Base-by-base conservation (phyloP, 2,888 invertebrate genomes). In the Pristionchus mayeri region DNA sequence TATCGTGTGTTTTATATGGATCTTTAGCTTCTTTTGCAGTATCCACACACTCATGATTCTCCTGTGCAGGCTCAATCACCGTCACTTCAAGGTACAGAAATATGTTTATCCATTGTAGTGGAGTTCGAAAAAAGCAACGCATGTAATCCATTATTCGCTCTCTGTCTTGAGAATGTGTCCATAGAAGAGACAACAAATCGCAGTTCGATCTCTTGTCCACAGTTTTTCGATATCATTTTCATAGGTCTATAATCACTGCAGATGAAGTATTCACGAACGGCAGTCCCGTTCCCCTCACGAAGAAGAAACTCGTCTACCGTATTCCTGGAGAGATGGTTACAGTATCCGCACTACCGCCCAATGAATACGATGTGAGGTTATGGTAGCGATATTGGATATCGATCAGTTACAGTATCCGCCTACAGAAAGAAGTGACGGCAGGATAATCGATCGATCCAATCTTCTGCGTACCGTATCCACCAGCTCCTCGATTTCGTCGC, bases 391-490 rank as follows among this genome's bases (percentile, higher is more conserved):
- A 44, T 44, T 13, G 44, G 13, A 9, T 44, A 44, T 44, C 44
- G 44, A 9, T 44, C 44, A 44, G 0, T 48, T 76, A 76, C 76
- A 76, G 76, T 76, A 76, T n/a, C 76, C 76, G 0, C 76, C 76
- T 6, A 27, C 48, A 3, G 76, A 76, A 16, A n/a, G 48, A 0
- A 13, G 34, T 0, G 76, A 27, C 27, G 48, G 11, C 0, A 44
- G 76, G 3, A 27, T 48, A 0, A 24, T 76, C 44, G 76, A 76
- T 50, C 48, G 48, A 50, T 76, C 76, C 48, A 76, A 76, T 18
- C 76, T 76, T 2, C 76, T 76, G 48, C 76, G 76, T 48, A 76
- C 76, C 76, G 76, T 76, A 76, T 76, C 76, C 76, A 50, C 48
- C 7, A 48, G 48, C 16, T 44, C 44, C 1, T 21, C 48, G 9